Conservation (phyloP, 2,888 invertebrate genomes). For the Tiliacea aurago region DNA sequence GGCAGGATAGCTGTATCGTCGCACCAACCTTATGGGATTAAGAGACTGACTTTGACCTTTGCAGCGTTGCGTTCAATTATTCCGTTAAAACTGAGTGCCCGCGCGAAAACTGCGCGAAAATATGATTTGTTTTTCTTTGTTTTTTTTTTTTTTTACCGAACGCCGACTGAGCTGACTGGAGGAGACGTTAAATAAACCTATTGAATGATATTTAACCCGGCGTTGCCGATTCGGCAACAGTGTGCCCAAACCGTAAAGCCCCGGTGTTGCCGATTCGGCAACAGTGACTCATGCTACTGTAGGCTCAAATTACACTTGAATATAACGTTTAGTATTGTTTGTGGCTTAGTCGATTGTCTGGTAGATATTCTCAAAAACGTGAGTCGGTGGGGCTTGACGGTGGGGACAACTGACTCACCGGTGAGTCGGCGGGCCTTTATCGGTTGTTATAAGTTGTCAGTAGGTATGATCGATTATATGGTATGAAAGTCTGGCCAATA, state of each 20-base stretch:
- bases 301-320: no score
- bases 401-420: no score
- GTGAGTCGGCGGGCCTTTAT: no score
- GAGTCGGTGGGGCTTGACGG: no score
- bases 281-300: no score
- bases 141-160: slow-evolving; percentile 7
- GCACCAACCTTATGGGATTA: slow-evolving; percentile 75
- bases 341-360: no score
- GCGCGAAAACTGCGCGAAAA: slow-evolving; percentile 31
- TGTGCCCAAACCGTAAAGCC: no score
- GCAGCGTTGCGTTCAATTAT: slow-evolving; percentile 71
- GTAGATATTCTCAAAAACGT: no score
- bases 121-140: slow-evolving; percentile 20
- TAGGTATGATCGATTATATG: background rate
- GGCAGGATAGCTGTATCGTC: slow-evolving; percentile 67
- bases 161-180: background rate
- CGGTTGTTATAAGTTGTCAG: no score
- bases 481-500: background rate
- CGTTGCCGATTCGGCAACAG: no score
- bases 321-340: no score
- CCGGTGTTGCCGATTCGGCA: no score
- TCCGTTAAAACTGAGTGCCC: slow-evolving; percentile 66
- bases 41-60: slow-evolving; percentile 69
- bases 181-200: slow-evolving; percentile 2
- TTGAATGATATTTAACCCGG: background rate